Percentiles rank a stretch among this genome's conserved stretches.
Evolutionary conservation across 1,140 invertebrate genomes (phyloP).

Genomic region (Macrotrachela quadricornifera): DNA sequence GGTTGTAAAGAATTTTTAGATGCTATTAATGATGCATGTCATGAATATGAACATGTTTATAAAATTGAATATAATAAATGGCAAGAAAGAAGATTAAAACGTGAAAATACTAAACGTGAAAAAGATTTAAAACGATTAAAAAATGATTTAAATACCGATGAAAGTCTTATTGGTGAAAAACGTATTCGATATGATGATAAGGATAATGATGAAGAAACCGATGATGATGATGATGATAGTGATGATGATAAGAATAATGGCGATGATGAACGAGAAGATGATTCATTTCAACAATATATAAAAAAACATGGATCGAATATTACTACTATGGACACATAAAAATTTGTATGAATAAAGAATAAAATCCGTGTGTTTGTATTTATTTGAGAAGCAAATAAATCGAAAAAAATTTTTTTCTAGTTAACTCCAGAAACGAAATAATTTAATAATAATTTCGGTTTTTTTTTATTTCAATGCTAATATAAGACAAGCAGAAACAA

Average conservation of each 20-base stretch:
- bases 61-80: constrained; percentile 5
- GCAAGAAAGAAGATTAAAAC: not conserved
- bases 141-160: constrained; percentile 4
- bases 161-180: not conserved
- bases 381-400: too few species aligned
- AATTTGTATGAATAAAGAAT: too few species aligned
- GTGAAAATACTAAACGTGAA: constrained; percentile 1
- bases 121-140: constrained; percentile 1
- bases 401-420: too few species aligned
- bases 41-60: constrained; percentile 25
- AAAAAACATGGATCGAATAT: too few species aligned
- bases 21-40: constrained; percentile 26
- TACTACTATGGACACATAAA: too few species aligned
- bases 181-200: not conserved
- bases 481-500: too few species aligned
- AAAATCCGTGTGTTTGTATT: too few species aligned
- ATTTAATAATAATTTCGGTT: too few species aligned
- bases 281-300: too few species aligned
- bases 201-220: not conserved
- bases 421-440: too few species aligned
- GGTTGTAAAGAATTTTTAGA: constrained; percentile 33
- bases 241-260: not conserved
- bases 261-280: too few species aligned
- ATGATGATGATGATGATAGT: constrained; percentile 4
- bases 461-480: too few species aligned